Evolutionary conservation across 2,113 vertebrate genomes (phyloP), one percentile per base, ranked within the genome.

Genomic region (Herpetotheres cachinnans): DNA sequence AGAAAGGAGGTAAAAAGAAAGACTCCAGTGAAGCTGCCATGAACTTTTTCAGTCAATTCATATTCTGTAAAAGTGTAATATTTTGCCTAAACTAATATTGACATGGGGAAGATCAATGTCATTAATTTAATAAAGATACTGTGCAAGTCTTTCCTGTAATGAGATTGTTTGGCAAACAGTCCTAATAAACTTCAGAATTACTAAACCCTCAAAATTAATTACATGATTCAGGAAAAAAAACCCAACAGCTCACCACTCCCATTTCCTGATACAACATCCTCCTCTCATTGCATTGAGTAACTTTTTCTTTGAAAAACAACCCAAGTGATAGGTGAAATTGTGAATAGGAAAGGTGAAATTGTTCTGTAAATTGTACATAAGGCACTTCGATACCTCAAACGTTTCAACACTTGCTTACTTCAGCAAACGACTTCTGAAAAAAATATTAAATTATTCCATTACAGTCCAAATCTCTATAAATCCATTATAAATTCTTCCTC

Each of bases 101-200:
- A 84, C 77, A 82, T 40, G 30, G 3, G 6, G 14, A 90, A 86
- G 38, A 93, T 96, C 95, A 69, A 89, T 92, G 36, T 11, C 73
- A 93, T 95, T 94, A 82, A 20, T 86, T 91, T 92, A 93, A 93
- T 94, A 82, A 93, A 92, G 77, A 87, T 46, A 61, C 10, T 84
- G 10, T 59, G 17, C 29, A 92, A 76, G 50, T 77, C 61, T 86
- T 97, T 87, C 42, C 66, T 15, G 5, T 91, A 92, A 89, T 78
- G 54, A 78, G 19, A 77, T 73, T 87, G 44, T 86, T 73, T 90
- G 66, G 52, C 38, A 92, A 84, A 87, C 14, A 30, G 66, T 89
- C 13, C 46, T 47, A 87, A 88, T 90, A 87, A 94, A 87, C 29
- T 89, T 72, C 38, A 65, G 55, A 74, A 90, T 58, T 73, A 66